Conservation (phyloP, 2,113 vertebrate species). For the Odocoileus virginianus region DNA sequence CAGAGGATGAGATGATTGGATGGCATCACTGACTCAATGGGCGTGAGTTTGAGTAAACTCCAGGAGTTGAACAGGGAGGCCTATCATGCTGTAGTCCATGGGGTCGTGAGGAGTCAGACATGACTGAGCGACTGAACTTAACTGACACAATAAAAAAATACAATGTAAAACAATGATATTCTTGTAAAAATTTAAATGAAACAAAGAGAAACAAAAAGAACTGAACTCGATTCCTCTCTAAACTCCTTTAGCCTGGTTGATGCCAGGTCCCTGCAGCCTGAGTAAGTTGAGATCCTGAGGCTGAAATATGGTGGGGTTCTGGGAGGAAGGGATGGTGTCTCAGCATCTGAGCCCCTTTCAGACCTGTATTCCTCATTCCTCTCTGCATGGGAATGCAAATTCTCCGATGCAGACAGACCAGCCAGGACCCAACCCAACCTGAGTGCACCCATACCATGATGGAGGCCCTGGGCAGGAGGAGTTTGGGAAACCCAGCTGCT, state of each 20-base stretch:
- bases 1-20: background rate
- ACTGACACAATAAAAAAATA: background rate
- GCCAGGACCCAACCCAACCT: background rate
- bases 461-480: background rate
- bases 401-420: background rate
- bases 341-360: background rate
- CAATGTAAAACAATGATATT: background rate
- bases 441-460: background rate
- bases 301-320: background rate
- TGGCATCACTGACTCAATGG: background rate
- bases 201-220: background rate
- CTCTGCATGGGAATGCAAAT: background rate
- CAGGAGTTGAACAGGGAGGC: background rate
- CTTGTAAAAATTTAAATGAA: background rate
- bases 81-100: background rate
- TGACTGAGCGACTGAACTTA: background rate
- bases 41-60: background rate
- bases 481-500: background rate
- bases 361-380: background rate
- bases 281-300: background rate
- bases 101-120: background rate
- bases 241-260: background rate
- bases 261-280: background rate
- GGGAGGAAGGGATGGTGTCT: background rate
- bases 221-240: background rate